Percentiles rank a stretch among this genome's conserved stretches.
Evolutionary conservation across 2,888 invertebrate species (phyloP).

Genomic region (Agrochola circellaris): DNA sequence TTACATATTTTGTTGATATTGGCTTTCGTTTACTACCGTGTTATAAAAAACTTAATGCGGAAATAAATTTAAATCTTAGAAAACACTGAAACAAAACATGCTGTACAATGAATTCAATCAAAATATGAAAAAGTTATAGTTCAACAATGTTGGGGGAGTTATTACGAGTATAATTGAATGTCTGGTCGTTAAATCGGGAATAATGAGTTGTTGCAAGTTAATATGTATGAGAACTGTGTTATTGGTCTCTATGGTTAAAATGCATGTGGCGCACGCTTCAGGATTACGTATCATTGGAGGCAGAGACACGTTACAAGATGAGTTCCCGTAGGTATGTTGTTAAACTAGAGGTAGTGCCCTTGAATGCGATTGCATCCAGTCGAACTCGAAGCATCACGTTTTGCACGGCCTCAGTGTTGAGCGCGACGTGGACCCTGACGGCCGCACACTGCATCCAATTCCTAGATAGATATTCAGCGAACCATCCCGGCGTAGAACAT

Average conservation of each 20-base stretch:
- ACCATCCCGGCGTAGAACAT: constrained; percentile 1
- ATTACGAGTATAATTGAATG: constrained; percentile 9
- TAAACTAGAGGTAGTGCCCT: constrained; percentile 11
- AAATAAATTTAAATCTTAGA: constrained; percentile 42
- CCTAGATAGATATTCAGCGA: constrained; percentile 15
- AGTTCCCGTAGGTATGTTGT: constrained; percentile 34
- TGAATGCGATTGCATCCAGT: background rate
- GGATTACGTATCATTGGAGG: constrained; percentile 38
- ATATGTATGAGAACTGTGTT: constrained; percentile 18
- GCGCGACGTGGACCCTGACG: constrained; percentile 32
- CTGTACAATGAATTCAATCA: constrained; percentile 11
- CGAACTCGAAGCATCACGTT: background rate
- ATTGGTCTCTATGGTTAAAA: constrained; percentile 16
- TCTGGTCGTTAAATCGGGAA: constrained; percentile 6
- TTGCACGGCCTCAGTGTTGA: constrained; percentile 23
- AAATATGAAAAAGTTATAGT: constrained; percentile 5
- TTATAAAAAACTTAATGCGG: constrained; percentile 36
- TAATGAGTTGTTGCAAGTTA: constrained; percentile 27
- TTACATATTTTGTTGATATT: constrained; percentile 13
- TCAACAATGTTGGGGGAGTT: constrained; percentile 19
- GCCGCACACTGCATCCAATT: constrained; percentile 44
- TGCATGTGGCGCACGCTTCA: constrained; percentile 3
- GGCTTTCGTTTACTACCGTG: constrained; percentile 48
- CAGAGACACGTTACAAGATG: constrained; percentile 15
- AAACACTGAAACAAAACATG: constrained; percentile 37